Conservation (phyloP, 2,888 invertebrate species). For the Teinopalpus imperialis region DNA sequence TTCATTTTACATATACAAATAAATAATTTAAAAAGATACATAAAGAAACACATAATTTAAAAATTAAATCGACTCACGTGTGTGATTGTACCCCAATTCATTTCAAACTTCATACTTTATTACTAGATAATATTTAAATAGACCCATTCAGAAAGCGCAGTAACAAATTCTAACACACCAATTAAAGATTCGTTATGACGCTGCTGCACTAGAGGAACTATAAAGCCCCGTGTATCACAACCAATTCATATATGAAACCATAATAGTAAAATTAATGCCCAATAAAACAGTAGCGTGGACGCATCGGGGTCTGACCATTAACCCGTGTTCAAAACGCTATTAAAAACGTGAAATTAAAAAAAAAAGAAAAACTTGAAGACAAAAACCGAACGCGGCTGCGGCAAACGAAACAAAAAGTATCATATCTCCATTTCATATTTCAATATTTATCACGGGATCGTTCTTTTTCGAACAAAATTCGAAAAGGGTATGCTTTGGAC, state of each 20-base stretch:
- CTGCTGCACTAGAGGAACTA: constrained; percentile 33
- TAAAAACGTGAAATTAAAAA: constrained; percentile 48
- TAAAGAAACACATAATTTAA: no score
- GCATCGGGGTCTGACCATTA: constrained; percentile 52
- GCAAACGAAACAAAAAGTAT: constrained; percentile 57
- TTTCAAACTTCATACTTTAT: constrained; percentile 9
- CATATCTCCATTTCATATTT: constrained; percentile 76
- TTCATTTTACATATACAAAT: no score
- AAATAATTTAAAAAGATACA: no score
- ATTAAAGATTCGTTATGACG: constrained; percentile 40
- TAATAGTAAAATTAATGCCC: constrained; percentile 62
- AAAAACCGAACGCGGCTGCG: constrained; percentile 23
- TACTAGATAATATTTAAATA: constrained; percentile 25
- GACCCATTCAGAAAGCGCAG: constrained; percentile 21
- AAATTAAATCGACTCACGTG: constrained; percentile 3
- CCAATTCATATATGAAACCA: constrained; percentile 35
- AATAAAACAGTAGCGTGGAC: constrained; percentile 71
- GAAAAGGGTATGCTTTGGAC: constrained; percentile 52
- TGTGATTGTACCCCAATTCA: constrained; percentile 4
- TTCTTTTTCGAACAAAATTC: constrained; percentile 76
- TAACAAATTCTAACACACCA: constrained; percentile 33
- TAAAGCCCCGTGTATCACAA: constrained; percentile 35
- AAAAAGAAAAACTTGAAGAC: constrained; percentile 25
- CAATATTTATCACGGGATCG: constrained; percentile 79
- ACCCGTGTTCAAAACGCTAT: constrained; percentile 61